phyloP scores from a whole-genome alignment of 1,140 invertebrate genomes.

The Microplitis demolitor region DNA sequence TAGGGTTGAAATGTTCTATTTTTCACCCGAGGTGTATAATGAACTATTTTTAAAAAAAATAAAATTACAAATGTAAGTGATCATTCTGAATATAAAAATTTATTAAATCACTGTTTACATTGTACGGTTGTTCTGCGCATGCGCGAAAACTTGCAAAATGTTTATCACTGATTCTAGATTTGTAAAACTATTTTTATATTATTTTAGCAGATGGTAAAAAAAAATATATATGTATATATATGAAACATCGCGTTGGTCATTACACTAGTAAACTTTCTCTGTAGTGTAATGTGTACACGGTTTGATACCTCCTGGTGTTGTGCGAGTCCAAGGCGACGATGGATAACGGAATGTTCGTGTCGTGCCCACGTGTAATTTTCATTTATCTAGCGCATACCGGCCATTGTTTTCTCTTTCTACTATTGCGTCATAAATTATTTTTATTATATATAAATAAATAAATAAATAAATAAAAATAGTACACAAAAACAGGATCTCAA shows the following conservation, averaged over 20 bases:
- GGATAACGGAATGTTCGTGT: constrained; percentile 15
- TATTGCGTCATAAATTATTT: constrained; percentile 1
- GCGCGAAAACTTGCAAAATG: too few relatives aligned
- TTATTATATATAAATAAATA: neutral
- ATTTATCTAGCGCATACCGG: neutral
- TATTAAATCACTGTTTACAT: too few relatives aligned
- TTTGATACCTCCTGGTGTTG: neutral
- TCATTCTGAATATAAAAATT: too few relatives aligned
- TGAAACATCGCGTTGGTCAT: neutral
- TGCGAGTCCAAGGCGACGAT: constrained; percentile 12
- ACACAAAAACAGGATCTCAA: neutral
- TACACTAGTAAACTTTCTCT: constrained; percentile 20
- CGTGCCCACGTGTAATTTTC: constrained; percentile 26
- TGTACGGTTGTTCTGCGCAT: too few relatives aligned
- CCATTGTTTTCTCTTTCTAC: constrained; percentile 16
- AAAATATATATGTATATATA: too few relatives aligned
- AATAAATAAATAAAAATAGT: neutral
- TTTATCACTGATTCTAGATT: too few relatives aligned
- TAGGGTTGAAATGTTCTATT: too few relatives aligned
- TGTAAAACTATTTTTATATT: too few relatives aligned
- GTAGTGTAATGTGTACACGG: neutral
- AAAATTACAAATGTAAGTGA: too few relatives aligned
- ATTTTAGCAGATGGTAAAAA: too few relatives aligned
- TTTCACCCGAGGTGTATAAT: too few relatives aligned
- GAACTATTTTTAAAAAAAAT: too few relatives aligned